phyloP scores from a whole-genome alignment of 2,113 vertebrate species.

The Nothoprocta perdicaria region DNA sequence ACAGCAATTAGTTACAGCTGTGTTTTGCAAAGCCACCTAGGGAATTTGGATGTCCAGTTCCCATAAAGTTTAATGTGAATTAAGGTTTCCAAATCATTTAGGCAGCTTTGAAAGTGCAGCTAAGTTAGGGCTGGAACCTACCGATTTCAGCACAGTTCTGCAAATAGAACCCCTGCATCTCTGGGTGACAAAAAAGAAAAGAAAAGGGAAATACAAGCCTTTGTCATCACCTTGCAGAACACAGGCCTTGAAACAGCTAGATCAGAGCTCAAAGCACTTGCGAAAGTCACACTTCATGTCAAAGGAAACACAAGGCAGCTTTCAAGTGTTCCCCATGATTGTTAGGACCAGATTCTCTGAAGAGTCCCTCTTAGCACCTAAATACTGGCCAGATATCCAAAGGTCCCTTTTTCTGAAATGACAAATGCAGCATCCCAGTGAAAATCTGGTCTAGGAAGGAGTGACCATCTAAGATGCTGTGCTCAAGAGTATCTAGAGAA shows the following conservation, averaged over 20 bases:
- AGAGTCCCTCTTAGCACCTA: neutral
- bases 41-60: slow-evolving; percentile 65
- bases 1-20: slow-evolving; percentile 62
- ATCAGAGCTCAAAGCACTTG: neutral
- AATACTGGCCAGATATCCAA: neutral
- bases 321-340: neutral
- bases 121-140: slow-evolving; percentile 34
- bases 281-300: neutral
- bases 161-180: neutral
- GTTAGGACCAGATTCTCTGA: neutral
- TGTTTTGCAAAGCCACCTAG: slow-evolving; percentile 66
- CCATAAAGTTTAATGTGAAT: slow-evolving; percentile 63
- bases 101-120: slow-evolving; percentile 42
- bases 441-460: neutral
- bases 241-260: neutral
- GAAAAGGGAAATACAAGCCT: neutral
- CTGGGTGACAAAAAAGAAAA: neutral
- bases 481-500: neutral
- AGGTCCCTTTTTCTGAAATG: neutral
- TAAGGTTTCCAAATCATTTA: slow-evolving; percentile 43
- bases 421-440: neutral
- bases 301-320: neutral
- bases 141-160: neutral
- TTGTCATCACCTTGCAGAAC: neutral
- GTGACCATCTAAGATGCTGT: neutral